Base-by-base conservation (phyloP, 2,797 vertebrate species). In the Gadopsis marmoratus region DNA sequence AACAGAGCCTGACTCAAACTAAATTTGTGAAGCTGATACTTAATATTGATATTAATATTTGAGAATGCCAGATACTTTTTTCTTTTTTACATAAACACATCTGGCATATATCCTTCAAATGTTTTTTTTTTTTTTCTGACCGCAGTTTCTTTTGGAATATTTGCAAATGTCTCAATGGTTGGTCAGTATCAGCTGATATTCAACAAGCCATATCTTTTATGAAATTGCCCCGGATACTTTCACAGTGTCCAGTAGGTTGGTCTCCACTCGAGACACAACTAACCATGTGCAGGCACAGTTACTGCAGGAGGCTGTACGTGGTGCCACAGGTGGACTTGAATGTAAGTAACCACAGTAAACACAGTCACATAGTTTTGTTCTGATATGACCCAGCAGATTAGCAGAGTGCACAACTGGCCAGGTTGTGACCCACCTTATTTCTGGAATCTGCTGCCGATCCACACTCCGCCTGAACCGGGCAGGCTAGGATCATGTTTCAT, bases 401-500 rank as follows among this genome's bases (percentile, higher is more conserved):
- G 51, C 76, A 39, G 23, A 23, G 51, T 16, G 63, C 37, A 10
- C 58, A 50, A 41, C 58, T 10, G 21, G 71, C 45, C 79, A 39
- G 9, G 37, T 39, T 39, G 6, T 39, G 37, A 76, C 70, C 59
- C 10, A 41, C 45, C 74, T 80, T 84, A 86, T 91, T 86, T 75
- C 68, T 74, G 84, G 87, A 84, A 84, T 86, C 71, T 61, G 76
- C 33, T 70, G 81, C 81, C 55, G 51, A 63, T 79, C 70, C 59
- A 6, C 71, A 68, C 66, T 69, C 64, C 3, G 77, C 55, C 68
- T 71, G 48, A 82, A 31, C 73, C 35, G 64, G 71, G 14, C 37
- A 41, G n/a, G 23, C 69, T 0, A 3, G 67, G 80, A 71, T 91
- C 77, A 26, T 11, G 73, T 92, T 87, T 89, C 90, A 83, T 80